Conservation (phyloP, 2,888 invertebrate genomes). For the Dione vanillae region DNA sequence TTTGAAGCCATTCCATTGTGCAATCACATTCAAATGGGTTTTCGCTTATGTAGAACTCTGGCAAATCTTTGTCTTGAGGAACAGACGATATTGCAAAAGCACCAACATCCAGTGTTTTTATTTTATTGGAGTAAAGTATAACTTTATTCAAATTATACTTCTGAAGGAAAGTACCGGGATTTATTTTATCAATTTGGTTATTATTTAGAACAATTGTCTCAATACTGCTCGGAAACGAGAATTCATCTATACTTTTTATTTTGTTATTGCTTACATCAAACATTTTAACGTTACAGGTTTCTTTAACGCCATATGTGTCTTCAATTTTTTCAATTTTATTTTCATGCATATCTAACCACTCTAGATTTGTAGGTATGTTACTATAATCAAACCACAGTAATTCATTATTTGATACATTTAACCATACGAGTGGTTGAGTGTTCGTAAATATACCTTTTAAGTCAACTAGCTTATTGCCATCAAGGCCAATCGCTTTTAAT, state of each 20-base stretch:
- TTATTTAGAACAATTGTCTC: slow-evolving; percentile 89
- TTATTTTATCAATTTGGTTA: slow-evolving; percentile 88
- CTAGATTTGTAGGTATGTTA: slow-evolving; percentile 89
- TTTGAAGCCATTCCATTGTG: slow-evolving; percentile 93
- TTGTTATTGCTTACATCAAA: slow-evolving; percentile 90
- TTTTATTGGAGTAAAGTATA: slow-evolving; percentile 89
- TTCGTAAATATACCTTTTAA: slow-evolving; percentile 91
- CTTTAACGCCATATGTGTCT: slow-evolving; percentile 88
- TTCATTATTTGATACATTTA: slow-evolving; percentile 92
- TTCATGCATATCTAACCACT: slow-evolving; percentile 92
- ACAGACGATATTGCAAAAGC: slow-evolving; percentile 88
- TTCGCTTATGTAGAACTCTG: slow-evolving; percentile 91
- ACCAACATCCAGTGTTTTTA: slow-evolving; percentile 88
- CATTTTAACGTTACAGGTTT: slow-evolving; percentile 88
- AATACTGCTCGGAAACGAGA: slow-evolving; percentile 89
- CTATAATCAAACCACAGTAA: slow-evolving; percentile 92
- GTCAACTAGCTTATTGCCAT: slow-evolving; percentile 90
- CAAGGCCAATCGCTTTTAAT: slow-evolving; percentile 89
- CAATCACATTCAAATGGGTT: slow-evolving; percentile 95
- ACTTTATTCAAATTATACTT: slow-evolving; percentile 90
- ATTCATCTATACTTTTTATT: slow-evolving; percentile 87
- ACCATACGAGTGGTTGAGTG: slow-evolving; percentile 89
- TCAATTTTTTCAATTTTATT: slow-evolving; percentile 90
- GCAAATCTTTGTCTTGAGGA: slow-evolving; percentile 87
- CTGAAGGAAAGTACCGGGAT: slow-evolving; percentile 88